Percentiles rank a stretch among this genome's conserved stretches.
Conservation (phyloP, 2,113 vertebrate species). For the Forbesichthys papilliferus region DNA sequence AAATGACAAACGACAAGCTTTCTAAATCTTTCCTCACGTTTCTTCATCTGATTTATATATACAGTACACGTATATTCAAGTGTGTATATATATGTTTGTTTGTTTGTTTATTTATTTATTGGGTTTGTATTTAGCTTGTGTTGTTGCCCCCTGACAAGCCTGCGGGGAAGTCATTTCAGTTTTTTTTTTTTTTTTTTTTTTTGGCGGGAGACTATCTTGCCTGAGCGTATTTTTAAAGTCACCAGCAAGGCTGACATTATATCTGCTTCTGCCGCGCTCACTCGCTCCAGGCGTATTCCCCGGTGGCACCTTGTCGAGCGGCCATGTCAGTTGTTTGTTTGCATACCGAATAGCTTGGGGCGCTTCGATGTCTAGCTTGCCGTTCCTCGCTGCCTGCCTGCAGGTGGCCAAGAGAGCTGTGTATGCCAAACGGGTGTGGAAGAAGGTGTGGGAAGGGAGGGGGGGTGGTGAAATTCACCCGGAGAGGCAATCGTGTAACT, state of each 20-base stretch:
- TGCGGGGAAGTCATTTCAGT: slow-evolving; percentile 29
- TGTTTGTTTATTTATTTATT: slow-evolving; percentile 16
- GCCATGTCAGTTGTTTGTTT: slow-evolving; percentile 76
- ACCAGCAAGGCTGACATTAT: slow-evolving; percentile 53
- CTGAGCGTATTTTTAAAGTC: slow-evolving; percentile 58
- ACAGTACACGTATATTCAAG: too few species aligned
- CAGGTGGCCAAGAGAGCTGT: too few species aligned
- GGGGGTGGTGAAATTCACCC: slow-evolving; percentile 10
- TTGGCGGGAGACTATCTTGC: slow-evolving; percentile 40
- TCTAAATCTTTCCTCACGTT: slow-evolving; percentile 30
- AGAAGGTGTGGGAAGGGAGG: too few species aligned
- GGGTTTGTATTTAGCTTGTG: not conserved
- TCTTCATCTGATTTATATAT: slow-evolving; percentile 19
- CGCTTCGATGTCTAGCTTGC: slow-evolving; percentile 33
- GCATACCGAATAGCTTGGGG: slow-evolving; percentile 66
- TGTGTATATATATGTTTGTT: not conserved
- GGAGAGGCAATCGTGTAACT: slow-evolving; percentile 27
- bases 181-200: slow-evolving; percentile 13
- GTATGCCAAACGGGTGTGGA: too few species aligned
- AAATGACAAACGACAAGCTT: slow-evolving; percentile 46
- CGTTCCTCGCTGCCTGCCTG: too few species aligned
- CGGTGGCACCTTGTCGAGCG: slow-evolving; percentile 61
- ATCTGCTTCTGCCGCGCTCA: slow-evolving; percentile 49
- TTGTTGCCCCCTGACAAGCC: slow-evolving; percentile 48
- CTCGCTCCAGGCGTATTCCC: slow-evolving; percentile 66